Evolutionary conservation across 2,113 vertebrate species (phyloP), one percentile per base, ranked within the genome.

Genomic region (Microtus richardsoni): DNA sequence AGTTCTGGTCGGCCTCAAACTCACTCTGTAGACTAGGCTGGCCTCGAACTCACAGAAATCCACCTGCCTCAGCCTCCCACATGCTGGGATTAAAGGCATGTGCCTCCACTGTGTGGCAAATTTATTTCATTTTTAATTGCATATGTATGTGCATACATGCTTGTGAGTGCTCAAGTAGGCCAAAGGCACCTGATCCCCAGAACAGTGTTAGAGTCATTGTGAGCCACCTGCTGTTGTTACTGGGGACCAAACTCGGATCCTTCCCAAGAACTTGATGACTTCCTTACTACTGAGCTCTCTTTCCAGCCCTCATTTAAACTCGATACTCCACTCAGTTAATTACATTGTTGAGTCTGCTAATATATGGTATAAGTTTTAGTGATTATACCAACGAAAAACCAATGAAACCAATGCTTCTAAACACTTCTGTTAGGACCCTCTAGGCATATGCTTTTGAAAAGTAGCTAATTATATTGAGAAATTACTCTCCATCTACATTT

Each of bases 391-490:
- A 68, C 82, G 58, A 80, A 91, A 92, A 87, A 39, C 19, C 80
- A 89, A 5, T 68, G 33, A 92, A 87, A 39, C 19, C 80, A 89
- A 5, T 39, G 28, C 71, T 95, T 89, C 66, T 22, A 70, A n/a
- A 7, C 13, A 87, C 64, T 47, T 39, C 47, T 92, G 21, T 71
- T 75, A 89, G 39, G 77, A 28, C 16, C 62, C 21, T 74, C 10
- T 68, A 89, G 19, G n/a, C 52, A 41, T 87, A 4, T 90, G 14
- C 36, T 87, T 93, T 87, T 83, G 0, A 64, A 91, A 95, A 88
- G 49, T 82, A 30, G 30, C 44, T 36, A 83, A 64, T 93, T 96
- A 52, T 90, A 87, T 84, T 75, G 79, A 91, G 21, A 93, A 92
- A 75, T 82, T 70, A 4, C 92, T 96, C 47, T 64, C 26, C 21